A percentile compares a stretch with the other conserved stretches of the same genome.
Evolutionary conservation across 2,113 vertebrate genomes (phyloP).

Genomic region (Ictidomys tridecemlineatus): DNA sequence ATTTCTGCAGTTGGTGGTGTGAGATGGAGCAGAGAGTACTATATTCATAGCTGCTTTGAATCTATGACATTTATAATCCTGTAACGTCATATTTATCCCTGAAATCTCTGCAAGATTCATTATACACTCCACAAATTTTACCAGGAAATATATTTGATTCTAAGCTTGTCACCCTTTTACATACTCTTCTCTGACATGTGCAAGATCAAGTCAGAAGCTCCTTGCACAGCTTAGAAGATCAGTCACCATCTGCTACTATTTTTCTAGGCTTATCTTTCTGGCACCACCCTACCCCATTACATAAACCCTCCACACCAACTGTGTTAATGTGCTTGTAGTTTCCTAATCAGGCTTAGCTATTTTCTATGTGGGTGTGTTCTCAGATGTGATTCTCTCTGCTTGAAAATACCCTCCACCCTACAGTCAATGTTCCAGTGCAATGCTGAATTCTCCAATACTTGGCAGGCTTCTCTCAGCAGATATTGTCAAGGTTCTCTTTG

Average conservation of each 20-base stretch:
- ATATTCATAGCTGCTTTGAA: slow-evolving; percentile 8
- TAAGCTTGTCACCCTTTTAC: neutral
- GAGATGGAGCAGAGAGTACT: neutral
- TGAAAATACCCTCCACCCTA: neutral
- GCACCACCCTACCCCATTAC: neutral
- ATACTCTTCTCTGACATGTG: neutral
- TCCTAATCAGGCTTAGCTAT: neutral
- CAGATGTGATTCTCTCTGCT: neutral
- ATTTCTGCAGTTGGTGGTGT: neutral
- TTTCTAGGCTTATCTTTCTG: slow-evolving; percentile 9
- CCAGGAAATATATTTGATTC: neutral
- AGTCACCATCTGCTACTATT: slow-evolving; percentile 3
- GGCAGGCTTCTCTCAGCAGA: neutral
- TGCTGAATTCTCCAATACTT: neutral
- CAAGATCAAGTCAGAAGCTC: neutral
- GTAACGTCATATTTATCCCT: slow-evolving; percentile 28
- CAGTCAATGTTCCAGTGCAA: neutral
- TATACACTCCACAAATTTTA: slow-evolving; percentile 34
- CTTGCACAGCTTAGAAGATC: neutral
- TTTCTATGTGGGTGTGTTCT: neutral
- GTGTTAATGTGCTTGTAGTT: neutral
- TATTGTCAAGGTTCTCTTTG: neutral
- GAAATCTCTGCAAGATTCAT: slow-evolving; percentile 43
- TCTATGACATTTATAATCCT: slow-evolving; percentile 51
- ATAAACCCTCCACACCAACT: neutral